Conservation (phyloP, 2,113 vertebrate species). For the Sinocyclocheilus anshuiensis region DNA sequence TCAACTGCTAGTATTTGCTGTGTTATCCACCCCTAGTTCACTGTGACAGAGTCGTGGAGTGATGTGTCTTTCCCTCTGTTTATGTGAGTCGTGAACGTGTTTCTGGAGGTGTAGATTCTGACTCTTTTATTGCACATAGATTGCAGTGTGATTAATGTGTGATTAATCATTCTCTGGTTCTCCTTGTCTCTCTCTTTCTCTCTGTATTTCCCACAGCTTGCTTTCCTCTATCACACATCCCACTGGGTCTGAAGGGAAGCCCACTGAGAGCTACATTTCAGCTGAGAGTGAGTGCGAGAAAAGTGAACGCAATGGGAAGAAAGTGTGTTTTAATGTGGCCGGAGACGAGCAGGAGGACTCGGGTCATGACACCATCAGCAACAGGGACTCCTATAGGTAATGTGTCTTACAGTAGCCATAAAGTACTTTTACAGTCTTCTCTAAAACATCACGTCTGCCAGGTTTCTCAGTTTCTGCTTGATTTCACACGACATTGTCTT, state of each 20-base stretch:
- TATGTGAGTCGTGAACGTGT: not conserved
- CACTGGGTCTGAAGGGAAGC: constrained; percentile 82
- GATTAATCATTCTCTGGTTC: not conserved
- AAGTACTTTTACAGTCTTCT: not conserved
- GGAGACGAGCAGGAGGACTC: constrained; percentile 98
- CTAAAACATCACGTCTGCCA: not conserved
- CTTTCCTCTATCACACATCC: constrained; percentile 94
- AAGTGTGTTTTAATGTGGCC: constrained; percentile 92
- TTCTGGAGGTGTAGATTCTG: constrained; percentile 8
- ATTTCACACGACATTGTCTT: not conserved
- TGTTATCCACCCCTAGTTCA: not conserved
- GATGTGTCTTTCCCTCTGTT: not conserved
- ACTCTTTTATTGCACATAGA: not conserved
- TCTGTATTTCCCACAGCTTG: constrained; percentile 65
- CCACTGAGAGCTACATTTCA: constrained; percentile 78
- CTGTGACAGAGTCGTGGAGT: not conserved
- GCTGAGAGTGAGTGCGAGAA: constrained; percentile 87
- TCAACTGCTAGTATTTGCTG: not conserved
- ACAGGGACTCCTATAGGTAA: constrained; percentile 98
- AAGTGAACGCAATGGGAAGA: constrained; percentile 89
- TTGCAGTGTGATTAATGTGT: not conserved
- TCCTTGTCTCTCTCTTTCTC: not conserved
- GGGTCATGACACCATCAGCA: constrained; percentile 97
- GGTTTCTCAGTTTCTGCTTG: not conserved
- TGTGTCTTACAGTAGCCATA: not conserved